Base-by-base conservation (phyloP, 2,888 invertebrate genomes). In the Leptinotarsa peninsularis region DNA sequence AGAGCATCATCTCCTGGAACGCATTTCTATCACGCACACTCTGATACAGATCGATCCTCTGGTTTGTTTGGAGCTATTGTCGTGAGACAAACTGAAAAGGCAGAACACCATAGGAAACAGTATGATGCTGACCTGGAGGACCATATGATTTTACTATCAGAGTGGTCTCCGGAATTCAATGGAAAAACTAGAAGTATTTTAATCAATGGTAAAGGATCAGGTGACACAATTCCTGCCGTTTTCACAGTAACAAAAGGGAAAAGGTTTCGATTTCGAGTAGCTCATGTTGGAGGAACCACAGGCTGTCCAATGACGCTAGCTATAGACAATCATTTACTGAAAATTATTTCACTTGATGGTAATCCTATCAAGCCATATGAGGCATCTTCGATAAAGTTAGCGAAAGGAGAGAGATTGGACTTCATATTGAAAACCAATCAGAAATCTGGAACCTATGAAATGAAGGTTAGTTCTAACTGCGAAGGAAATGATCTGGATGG, bases 381-480 rank as follows among this genome's bases (percentile, higher is more conserved):
- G 75, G 92, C 91, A 2, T 88, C 88, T 63, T 90, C 91, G 5
- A 89, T 94, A 58, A 90, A 89, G 71, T 83, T 94, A 50, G 90
- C 91, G 4, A 91, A 92, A 88, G 95, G 95, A 4, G 95, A 96
- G 86, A 90, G 95, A 71, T 91, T 92, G 14, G 95, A 95, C 87
- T 93, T 95, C 81, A 90, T 95, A 71, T 81, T 96, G 73, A 90
- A 91, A 72, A 92, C 94, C 15, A 91, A 91, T 82, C 91, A 90
- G 83, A 86, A 87, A 43, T 85, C 89, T 1, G 90, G 90, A 18
- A 89, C 89, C 4, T 94, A 94, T 84, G 91, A 91, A 89, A 90
- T 95, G 74, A 90, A 89, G 82, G 91, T 91, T 21, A 90, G 90
- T 0, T 89, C 90, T 23, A 89, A 89, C 69, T 87, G 88, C 76